A percentile compares a stretch with the other conserved stretches of the same genome.
phyloP scores from a whole-genome alignment of 1,140 invertebrate genomes.

The Episyrphus balteatus region DNA sequence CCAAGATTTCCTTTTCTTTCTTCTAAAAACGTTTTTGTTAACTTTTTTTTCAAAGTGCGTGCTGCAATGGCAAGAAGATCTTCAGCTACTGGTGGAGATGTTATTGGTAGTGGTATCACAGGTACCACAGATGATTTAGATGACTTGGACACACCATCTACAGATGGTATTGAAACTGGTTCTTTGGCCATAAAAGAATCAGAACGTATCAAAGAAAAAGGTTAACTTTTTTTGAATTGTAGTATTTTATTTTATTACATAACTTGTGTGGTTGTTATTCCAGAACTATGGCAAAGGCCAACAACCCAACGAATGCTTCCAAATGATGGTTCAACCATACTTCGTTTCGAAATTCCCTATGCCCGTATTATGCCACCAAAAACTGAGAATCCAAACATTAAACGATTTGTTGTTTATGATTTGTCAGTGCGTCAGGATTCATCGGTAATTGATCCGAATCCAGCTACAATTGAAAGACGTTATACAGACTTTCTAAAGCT shows the following conservation, averaged over 20 bases:
- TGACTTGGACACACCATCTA: slow-evolving; percentile 24
- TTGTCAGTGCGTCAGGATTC: slow-evolving; percentile 45
- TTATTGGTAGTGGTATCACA: no score
- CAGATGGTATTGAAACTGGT: slow-evolving; percentile 23
- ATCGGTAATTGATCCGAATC: slow-evolving; percentile 41
- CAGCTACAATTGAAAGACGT: slow-evolving; percentile 54
- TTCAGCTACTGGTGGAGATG: slow-evolving; percentile 11
- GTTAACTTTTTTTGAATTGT: slow-evolving; percentile 5
- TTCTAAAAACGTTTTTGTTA: neutral
- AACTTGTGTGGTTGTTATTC: neutral
- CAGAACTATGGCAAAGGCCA: slow-evolving; percentile 25
- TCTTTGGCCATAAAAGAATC: slow-evolving; percentile 18
- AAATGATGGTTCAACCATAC: slow-evolving; percentile 17
- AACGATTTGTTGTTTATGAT: slow-evolving; percentile 52
- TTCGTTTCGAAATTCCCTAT: slow-evolving; percentile 40
- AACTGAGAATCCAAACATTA: slow-evolving; percentile 41
- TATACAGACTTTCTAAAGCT: slow-evolving; percentile 67
- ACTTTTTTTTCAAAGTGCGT: slow-evolving; percentile 17
- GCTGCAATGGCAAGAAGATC: slow-evolving; percentile 30
- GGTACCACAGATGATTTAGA: slow-evolving; percentile 18
- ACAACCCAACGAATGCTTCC: slow-evolving; percentile 10
- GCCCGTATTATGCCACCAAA: slow-evolving; percentile 36
- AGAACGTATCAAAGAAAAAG: slow-evolving; percentile 16
- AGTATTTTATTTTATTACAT: neutral
- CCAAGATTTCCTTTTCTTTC: no score